A percentile compares a stretch with the other conserved stretches of the same genome.
These are phyloP conservation scores for Drosophila parthenogenetica DNA, from an alignment of 2,888 invertebrate genomes.

Conservation along the genomic window DNA sequence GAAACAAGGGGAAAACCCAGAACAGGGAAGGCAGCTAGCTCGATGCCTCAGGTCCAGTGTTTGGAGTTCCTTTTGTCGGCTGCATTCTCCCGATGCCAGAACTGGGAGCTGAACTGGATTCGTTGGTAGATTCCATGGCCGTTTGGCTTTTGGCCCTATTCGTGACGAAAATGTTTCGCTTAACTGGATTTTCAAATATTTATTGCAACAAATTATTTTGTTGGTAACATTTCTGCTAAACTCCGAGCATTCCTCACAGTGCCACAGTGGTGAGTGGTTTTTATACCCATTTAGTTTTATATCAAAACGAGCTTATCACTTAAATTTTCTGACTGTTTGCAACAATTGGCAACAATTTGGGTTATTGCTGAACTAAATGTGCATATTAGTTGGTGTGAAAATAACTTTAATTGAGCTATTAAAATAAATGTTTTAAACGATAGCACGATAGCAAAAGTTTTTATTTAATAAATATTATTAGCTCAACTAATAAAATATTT, in stretches of 20 bases:
- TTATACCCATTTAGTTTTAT: conserved; percentile 71
- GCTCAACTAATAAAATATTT: too few relatives aligned
- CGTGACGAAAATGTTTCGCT: conserved; percentile 81
- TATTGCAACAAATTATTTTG: conserved; percentile 80
- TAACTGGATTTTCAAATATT: conserved; percentile 82
- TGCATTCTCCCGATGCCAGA: conserved; percentile 16
- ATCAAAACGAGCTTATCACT: conserved; percentile 52
- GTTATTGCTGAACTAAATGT: conserved; percentile 22
- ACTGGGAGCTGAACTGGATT: conserved; percentile 12
- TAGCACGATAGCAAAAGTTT: too few relatives aligned
- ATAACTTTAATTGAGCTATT: neutral
- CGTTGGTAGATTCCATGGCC: conserved; percentile 46
- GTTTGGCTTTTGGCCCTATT: conserved; percentile 55
- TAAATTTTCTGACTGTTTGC: conserved; percentile 31
- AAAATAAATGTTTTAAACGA: neutral
- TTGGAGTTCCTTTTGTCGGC: conserved; percentile 10
- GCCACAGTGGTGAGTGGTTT: conserved; percentile 48
- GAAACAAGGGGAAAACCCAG: conserved; percentile 1
- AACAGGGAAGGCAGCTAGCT: conserved; percentile 4
- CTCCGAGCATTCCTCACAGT: neutral
- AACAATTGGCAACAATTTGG: conserved; percentile 59
- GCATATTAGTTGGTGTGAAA: conserved; percentile 1
- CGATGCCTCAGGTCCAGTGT: conserved; percentile 23
- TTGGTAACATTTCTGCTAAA: conserved; percentile 55
- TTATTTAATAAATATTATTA: too few relatives aligned